These are phyloP conservation scores for Synanthedon formicaeformis DNA, from an alignment of 2,888 invertebrate species.

Conservation along the genomic window DNA sequence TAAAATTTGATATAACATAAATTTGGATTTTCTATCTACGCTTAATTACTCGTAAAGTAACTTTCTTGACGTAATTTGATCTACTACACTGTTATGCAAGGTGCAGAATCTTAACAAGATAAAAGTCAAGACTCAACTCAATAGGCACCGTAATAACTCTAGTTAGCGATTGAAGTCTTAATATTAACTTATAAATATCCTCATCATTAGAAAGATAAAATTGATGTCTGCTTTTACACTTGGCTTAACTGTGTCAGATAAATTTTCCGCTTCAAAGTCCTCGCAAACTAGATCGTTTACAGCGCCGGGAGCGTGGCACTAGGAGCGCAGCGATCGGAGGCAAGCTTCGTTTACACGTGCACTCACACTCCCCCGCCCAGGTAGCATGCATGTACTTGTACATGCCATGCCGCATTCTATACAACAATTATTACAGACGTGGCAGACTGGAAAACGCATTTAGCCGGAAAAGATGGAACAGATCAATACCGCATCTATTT, in stretches of 20 bases:
- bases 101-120: too few relatives aligned
- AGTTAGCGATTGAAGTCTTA: too few relatives aligned
- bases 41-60: too few relatives aligned
- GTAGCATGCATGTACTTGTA: slow-evolving; percentile 5
- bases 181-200: slow-evolving; percentile 7
- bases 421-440: slow-evolving; percentile 35
- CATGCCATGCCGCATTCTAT: not conserved
- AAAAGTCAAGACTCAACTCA: too few relatives aligned
- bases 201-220: slow-evolving; percentile 7
- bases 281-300: slow-evolving; percentile 52
- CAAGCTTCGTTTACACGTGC: slow-evolving; percentile 39
- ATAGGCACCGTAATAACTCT: too few relatives aligned
- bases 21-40: too few relatives aligned
- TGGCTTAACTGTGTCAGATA: slow-evolving; percentile 34
- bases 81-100: too few relatives aligned
- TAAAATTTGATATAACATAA: too few relatives aligned
- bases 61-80: too few relatives aligned
- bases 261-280: slow-evolving; percentile 49
- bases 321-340: slow-evolving; percentile 29
- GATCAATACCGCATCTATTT: slow-evolving; percentile 27
- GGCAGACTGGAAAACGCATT: slow-evolving; percentile 51
- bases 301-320: slow-evolving; percentile 37
- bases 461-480: slow-evolving; percentile 45
- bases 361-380: slow-evolving; percentile 30
- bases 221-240: slow-evolving; percentile 21